These are phyloP conservation scores for Cervus canadensis DNA, from an alignment of 2,113 vertebrate genomes.

Conservation along the genomic window DNA sequence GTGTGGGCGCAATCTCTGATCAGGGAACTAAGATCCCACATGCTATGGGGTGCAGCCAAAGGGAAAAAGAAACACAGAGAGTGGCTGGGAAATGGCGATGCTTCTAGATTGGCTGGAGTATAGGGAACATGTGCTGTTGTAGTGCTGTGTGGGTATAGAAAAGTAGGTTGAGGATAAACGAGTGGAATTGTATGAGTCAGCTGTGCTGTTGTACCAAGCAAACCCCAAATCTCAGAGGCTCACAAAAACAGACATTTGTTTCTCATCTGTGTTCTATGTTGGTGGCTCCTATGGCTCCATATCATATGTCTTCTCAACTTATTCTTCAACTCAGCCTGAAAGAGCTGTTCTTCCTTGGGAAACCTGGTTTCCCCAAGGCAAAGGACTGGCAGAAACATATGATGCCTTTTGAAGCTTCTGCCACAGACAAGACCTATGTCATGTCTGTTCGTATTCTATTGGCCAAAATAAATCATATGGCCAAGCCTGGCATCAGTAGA, in stretches of 20 bases:
- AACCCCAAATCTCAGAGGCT: neutral
- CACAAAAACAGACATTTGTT: neutral
- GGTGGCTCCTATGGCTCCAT: neutral
- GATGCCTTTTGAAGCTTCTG: neutral
- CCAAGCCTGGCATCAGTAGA: rapidly evolving
- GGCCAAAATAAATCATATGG: neutral
- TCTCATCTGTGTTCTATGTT: neutral
- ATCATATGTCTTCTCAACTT: neutral
- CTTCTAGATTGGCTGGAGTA: neutral
- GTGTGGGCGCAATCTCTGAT: neutral
- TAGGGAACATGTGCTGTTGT: neutral
- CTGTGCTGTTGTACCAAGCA: neutral
- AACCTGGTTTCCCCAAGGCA: neutral
- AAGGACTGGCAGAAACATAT: neutral
- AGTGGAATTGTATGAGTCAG: neutral
- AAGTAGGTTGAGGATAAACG: neutral
- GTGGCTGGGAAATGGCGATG: neutral
- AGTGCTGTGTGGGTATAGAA: neutral
- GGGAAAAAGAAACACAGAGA: neutral
- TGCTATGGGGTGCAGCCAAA: neutral
- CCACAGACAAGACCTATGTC: neutral
- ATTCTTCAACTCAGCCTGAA: neutral
- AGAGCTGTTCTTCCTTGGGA: neutral
- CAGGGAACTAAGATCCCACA: neutral
- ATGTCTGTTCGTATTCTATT: neutral